These are phyloP conservation scores for Harpagifer antarcticus DNA, from an alignment of 2,797 vertebrate genomes.

Conservation along the genomic window DNA sequence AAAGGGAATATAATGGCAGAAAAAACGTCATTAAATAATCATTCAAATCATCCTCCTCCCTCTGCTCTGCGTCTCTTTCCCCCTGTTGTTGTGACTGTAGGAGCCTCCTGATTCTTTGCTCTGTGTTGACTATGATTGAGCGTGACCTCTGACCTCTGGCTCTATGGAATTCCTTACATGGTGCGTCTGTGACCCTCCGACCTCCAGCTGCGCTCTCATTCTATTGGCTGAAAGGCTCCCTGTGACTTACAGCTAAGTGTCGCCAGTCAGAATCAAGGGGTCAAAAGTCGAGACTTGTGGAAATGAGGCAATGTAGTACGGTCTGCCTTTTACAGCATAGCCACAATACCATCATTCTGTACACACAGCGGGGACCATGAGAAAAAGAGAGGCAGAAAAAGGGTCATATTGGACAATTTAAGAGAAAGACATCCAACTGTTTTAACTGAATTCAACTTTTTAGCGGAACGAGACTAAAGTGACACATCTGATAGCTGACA, in stretches of 20 bases:
- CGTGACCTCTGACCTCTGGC: constrained; percentile 66
- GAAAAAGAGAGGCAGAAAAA: constrained; percentile 12
- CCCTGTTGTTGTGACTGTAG: constrained; percentile 54
- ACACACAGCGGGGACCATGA: constrained; percentile 40
- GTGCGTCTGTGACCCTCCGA: constrained; percentile 69
- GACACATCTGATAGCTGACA: not conserved
- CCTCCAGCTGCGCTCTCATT: constrained; percentile 68
- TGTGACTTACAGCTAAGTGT: constrained; percentile 69
- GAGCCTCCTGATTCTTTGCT: constrained; percentile 59
- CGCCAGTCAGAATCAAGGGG: constrained; percentile 75
- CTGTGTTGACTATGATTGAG: constrained; percentile 76
- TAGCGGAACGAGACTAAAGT: not conserved
- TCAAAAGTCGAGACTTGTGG: constrained; percentile 72
- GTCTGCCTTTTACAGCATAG: constrained; percentile 66
- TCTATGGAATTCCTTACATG: constrained; percentile 84
- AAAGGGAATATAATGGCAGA: not conserved
- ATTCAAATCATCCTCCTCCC: not conserved
- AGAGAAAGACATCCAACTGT: constrained; percentile 6
- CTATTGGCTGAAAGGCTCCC: constrained; percentile 77
- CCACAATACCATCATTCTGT: constrained; percentile 77
- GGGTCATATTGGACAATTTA: constrained; percentile 12
- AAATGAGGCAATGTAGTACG: constrained; percentile 76
- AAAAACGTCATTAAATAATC: constrained; percentile 7
- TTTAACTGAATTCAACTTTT: not conserved
- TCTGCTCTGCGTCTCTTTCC: constrained; percentile 25